Percentiles rank a stretch among this genome's conserved stretches.
Evolutionary conservation across 2,888 invertebrate species (phyloP).

Genomic region (Acleris literana): DNA sequence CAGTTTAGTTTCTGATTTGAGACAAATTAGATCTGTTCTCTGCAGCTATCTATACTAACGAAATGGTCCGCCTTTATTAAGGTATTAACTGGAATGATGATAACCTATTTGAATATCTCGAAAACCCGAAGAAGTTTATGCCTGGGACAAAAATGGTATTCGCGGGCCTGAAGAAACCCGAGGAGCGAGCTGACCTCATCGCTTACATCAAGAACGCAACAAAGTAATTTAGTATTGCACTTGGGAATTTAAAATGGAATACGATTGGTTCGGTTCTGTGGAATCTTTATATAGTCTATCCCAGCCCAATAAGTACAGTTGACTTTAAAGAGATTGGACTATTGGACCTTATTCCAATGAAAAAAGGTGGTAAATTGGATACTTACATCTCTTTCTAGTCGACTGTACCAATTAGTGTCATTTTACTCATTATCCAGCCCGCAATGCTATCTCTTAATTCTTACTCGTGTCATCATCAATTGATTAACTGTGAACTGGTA

Average conservation of each 20-base stretch:
- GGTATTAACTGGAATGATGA: constrained; percentile 97
- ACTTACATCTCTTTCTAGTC: too few relatives aligned
- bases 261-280: constrained; percentile 65
- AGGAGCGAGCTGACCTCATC: constrained; percentile 96
- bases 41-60: too few relatives aligned
- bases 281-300: constrained; percentile 65
- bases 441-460: constrained; percentile 44
- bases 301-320: constrained; percentile 72
- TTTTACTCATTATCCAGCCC: too few relatives aligned
- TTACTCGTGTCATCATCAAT: neutral
- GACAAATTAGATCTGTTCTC: too few relatives aligned
- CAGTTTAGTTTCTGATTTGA: too few relatives aligned
- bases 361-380: too few relatives aligned
- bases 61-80: constrained; percentile 46
- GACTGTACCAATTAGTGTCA: too few relatives aligned
- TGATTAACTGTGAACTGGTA: too few relatives aligned
- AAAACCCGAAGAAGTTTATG: constrained; percentile 99
- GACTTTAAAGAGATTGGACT: constrained; percentile 39
- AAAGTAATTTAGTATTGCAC: constrained; percentile 84
- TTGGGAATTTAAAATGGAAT: constrained; percentile 60
- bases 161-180: constrained; percentile 97
- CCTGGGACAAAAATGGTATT: constrained; percentile 99
- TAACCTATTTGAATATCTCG: constrained; percentile 97
- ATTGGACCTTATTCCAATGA: too few relatives aligned
- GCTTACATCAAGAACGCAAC: constrained; percentile 94